These are phyloP conservation scores for Latrodectus elegans DNA, from an alignment of 2,888 invertebrate species.

Conservation along the genomic window DNA sequence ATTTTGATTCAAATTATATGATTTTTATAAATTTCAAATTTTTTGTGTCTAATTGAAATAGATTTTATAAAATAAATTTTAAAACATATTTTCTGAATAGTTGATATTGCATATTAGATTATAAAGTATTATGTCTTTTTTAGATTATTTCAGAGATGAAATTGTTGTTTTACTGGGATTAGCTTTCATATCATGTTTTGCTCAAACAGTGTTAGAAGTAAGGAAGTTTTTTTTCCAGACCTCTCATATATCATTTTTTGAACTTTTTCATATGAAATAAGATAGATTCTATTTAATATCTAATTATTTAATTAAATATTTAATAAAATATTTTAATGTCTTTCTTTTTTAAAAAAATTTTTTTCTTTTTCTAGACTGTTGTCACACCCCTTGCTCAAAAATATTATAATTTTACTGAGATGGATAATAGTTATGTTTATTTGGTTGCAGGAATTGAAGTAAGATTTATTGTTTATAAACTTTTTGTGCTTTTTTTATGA, in stretches of 20 bases:
- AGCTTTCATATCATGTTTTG: slow-evolving; percentile 76
- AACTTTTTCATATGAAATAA: too few species aligned
- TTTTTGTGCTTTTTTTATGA: too few species aligned
- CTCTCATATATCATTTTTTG: background rate
- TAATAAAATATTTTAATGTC: background rate
- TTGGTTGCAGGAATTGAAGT: slow-evolving; percentile 75
- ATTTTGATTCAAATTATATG: too few species aligned
- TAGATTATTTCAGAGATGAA: slow-evolving; percentile 76
- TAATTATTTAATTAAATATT: too few species aligned
- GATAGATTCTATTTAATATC: too few species aligned
- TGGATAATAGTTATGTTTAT: slow-evolving; percentile 76
- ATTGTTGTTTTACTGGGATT: slow-evolving; percentile 75
- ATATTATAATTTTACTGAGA: slow-evolving; percentile 74
- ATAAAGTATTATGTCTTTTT: slow-evolving; percentile 55
- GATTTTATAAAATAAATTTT: too few species aligned
- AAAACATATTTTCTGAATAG: too few species aligned
- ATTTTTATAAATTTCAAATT: too few species aligned
- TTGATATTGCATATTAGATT: too few species aligned
- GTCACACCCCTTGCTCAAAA: slow-evolving; percentile 75
- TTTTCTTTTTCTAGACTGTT: slow-evolving; percentile 73
- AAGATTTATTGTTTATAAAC: background rate
- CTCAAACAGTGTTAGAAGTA: slow-evolving; percentile 76
- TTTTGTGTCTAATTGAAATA: too few species aligned
- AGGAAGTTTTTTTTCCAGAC: slow-evolving; percentile 36
- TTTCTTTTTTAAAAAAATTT: background rate